Evolutionary conservation across 2,113 vertebrate species (phyloP).

Genomic region (Neogobius melanostomus): DNA sequence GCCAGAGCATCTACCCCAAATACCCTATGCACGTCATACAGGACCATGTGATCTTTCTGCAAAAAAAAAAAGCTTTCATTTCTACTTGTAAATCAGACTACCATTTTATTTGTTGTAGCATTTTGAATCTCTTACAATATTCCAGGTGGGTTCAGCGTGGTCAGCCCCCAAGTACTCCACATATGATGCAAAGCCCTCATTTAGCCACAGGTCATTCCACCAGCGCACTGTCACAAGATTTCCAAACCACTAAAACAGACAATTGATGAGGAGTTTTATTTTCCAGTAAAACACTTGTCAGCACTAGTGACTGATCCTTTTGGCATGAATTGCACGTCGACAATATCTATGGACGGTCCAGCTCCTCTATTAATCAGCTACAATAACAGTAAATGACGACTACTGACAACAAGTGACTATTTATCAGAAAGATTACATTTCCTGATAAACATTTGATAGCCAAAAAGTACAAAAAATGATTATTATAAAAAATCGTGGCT

Average conservation of each 20-base stretch:
- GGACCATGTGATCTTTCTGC: conserved; percentile 86
- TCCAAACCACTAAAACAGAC: conserved; percentile 87
- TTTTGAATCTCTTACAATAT: conserved; percentile 76
- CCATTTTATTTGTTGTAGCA: not conserved
- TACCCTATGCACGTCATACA: conserved; percentile 79
- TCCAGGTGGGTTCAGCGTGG: conserved; percentile 77
- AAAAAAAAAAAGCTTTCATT: conserved; percentile 19
- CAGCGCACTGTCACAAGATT: conserved; percentile 91
- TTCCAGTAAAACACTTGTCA: not conserved
- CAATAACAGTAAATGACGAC: not conserved
- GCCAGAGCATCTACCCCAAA: conserved; percentile 84
- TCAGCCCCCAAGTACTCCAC: conserved; percentile 89
- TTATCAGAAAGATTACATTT: conserved; percentile 1
- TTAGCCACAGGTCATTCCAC: conserved; percentile 97
- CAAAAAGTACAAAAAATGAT: not conserved
- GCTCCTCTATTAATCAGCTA: not conserved
- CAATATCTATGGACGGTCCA: not conserved
- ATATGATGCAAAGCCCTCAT: conserved; percentile 93
- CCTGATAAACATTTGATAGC: not conserved
- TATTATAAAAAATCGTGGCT: too few relatives aligned
- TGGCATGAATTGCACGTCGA: not conserved
- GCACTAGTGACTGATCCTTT: not conserved
- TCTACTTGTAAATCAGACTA: not conserved
- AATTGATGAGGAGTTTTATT: conserved; percentile 2
- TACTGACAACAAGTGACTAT: not conserved